phyloP scores from a whole-genome alignment of 2,797 vertebrate species.

The Danio tinwini region DNA sequence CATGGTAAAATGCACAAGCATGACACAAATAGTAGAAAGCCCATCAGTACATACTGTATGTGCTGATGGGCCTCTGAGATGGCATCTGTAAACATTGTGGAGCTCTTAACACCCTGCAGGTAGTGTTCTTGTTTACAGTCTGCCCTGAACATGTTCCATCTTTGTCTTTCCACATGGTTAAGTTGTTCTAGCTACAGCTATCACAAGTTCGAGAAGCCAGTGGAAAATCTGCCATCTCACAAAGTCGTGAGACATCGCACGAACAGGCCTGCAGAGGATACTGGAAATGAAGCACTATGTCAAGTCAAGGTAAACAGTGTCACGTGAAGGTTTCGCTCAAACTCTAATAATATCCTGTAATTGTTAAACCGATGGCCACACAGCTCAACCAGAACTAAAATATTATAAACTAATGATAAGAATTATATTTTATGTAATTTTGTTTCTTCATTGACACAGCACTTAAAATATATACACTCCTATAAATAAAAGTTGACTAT shows the following conservation, averaged over 20 bases:
- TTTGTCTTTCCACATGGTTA: conserved; percentile 47
- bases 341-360: not conserved
- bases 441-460: not conserved
- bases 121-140: conserved; percentile 44
- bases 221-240: conserved; percentile 39
- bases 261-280: not conserved
- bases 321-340: not conserved
- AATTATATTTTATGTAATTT: not conserved
- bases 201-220: conserved; percentile 7
- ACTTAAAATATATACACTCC: too few species aligned
- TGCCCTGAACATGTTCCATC: conserved; percentile 34
- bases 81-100: conserved; percentile 8
- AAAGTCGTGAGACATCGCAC: conserved; percentile 25
- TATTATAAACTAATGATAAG: not conserved
- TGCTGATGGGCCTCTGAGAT: not conserved
- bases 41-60: not conserved
- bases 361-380: not conserved
- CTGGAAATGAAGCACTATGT: not conserved
- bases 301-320: conserved; percentile 28
- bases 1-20: not conserved
- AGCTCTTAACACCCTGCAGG: conserved; percentile 31
- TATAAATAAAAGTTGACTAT: too few species aligned
- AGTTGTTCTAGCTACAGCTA: not conserved
- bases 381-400: not conserved
- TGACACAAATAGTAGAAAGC: conserved; percentile 9